A percentile compares a stretch with the other conserved stretches of the same genome.
These are phyloP conservation scores for Gymnobelideus leadbeateri DNA, from an alignment of 2,113 vertebrate genomes.

Conservation along the genomic window DNA sequence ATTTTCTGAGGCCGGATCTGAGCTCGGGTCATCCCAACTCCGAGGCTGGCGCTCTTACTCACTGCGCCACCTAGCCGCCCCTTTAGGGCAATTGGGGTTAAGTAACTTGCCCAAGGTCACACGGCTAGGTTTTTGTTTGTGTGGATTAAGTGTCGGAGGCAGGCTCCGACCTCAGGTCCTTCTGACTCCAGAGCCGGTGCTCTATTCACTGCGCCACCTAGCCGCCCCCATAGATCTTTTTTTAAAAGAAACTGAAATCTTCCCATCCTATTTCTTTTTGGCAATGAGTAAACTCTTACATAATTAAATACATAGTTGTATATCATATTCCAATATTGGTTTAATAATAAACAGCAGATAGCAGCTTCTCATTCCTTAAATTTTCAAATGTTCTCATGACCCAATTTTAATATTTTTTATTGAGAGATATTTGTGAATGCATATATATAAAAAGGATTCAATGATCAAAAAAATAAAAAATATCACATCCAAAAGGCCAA, in stretches of 20 bases:
- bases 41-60: no score
- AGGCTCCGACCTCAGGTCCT: no score
- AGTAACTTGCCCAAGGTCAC: no score
- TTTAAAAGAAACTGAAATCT: background rate
- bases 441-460: background rate
- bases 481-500: background rate
- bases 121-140: no score
- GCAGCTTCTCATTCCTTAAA: conserved; percentile 41
- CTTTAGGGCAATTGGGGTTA: no score
- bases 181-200: no score
- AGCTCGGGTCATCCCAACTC: no score
- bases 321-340: background rate
- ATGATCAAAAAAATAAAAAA: background rate
- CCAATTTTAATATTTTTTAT: conserved; percentile 12
- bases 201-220: no score
- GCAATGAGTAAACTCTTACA: background rate
- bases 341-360: background rate
- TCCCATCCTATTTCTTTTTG: background rate
- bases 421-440: background rate
- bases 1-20: no score
- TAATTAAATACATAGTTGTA: background rate
- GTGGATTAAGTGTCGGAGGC: no score
- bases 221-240: background rate
- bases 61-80: no score
- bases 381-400: conserved; percentile 30